Conservation (phyloP, 2,113 vertebrate genomes). For the Solea solea region DNA sequence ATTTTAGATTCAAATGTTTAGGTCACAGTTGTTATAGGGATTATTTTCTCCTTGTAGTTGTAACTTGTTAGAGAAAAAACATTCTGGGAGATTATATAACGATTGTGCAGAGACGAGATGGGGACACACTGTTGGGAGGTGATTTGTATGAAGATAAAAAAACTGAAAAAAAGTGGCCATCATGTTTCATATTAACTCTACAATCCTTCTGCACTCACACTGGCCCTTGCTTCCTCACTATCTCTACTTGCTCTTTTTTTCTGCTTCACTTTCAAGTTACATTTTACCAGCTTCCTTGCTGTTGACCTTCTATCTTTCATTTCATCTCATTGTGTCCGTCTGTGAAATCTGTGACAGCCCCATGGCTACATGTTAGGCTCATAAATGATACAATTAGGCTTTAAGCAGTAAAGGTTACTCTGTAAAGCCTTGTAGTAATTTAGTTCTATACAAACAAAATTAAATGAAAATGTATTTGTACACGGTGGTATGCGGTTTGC, state of each 20-base stretch:
- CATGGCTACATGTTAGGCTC: background rate
- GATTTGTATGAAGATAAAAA: background rate
- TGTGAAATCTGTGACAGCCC: background rate
- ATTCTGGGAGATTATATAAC: background rate
- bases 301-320: background rate
- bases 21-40: background rate
- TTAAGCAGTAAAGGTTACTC: background rate
- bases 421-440: too few species aligned
- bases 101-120: background rate
- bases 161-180: too few species aligned
- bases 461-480: too few species aligned
- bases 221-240: slow-evolving; percentile 1
- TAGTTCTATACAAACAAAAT: too few species aligned
- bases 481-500: too few species aligned
- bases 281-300: background rate
- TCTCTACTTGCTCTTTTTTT: slow-evolving; percentile 6
- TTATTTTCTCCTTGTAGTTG: background rate
- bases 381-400: background rate
- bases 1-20: background rate
- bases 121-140: background rate
- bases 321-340: slow-evolving; percentile 4
- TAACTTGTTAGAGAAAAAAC: background rate
- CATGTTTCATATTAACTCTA: too few species aligned
- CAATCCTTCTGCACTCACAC: background rate
- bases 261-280: background rate